Evolutionary conservation across 2,797 vertebrate species (phyloP), one percentile per base, ranked within the genome.

Genomic region (Erithacus rubecula): DNA sequence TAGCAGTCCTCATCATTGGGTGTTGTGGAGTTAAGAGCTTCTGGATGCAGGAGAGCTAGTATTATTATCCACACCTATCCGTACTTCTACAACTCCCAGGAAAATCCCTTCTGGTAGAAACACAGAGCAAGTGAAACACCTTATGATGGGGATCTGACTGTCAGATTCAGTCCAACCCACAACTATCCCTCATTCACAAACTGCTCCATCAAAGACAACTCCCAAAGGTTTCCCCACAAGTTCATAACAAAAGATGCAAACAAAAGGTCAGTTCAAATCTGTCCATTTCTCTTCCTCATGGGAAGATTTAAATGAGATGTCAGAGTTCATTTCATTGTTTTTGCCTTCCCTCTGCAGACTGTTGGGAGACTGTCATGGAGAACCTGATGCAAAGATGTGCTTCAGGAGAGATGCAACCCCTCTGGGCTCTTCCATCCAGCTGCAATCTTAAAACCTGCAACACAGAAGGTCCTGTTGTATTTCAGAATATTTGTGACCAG

Each of bases 301-400:
- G n/a, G 39, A 91, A 76, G 43, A 55, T 60, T 71, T 32, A 43
- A 68, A 85, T 60, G 80, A 80, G 34, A 67, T 58, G 11, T 47
- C 63, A 76, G 52, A 10, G 7, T 18, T 82, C 7, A 3, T 69
- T 43, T 58, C 37, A 46, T 18, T 49, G 16, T 11, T 88, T 80
- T 60, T 86, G 23, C 43, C 47, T 79, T 79, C 51, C 39, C n/a
- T 68, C 39, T 23, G 26, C 49, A 87, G 39, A 15, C 59, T 0
- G 0, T 10, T 16, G 32, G 14, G 11, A 14, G 4, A 22, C 22
- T 80, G 71, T 22, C n/a, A 30, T 0, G 2, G 16, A 37, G 26
- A 65, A 21, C 26, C 29, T 26, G 43, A 23, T 46, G 46, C 47
- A 59, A 53, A 68, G 24, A 44, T 6, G 12, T 1, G 0, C 39